Evolutionary conservation across 1,140 invertebrate species (phyloP).

Genomic region (Odontomachus brunneus): DNA sequence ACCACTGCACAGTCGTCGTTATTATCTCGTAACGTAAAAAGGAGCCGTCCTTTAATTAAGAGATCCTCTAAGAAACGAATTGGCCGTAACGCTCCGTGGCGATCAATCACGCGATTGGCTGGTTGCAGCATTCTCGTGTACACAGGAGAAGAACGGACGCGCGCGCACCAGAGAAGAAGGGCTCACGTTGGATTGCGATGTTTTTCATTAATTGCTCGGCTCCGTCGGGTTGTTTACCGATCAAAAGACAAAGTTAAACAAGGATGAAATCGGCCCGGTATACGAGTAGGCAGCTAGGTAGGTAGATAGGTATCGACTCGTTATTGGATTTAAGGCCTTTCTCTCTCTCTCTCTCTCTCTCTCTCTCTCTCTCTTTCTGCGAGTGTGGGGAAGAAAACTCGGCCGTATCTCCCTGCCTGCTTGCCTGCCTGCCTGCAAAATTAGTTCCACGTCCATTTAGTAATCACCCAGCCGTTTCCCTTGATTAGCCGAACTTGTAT

Average conservation of each 20-base stretch:
- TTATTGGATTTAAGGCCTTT: slow-evolving; percentile 60
- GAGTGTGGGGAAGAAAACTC: not conserved
- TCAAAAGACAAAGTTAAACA: slow-evolving; percentile 73
- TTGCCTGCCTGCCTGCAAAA: slow-evolving; percentile 55
- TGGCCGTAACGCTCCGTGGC: slow-evolving; percentile 17
- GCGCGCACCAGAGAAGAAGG: not conserved
- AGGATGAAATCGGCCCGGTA: slow-evolving; percentile 30
- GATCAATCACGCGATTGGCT: slow-evolving; percentile 66
- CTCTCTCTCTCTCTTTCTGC: too few relatives aligned
- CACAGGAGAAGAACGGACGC: not conserved
- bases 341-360: too few relatives aligned
- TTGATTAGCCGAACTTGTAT: slow-evolving; percentile 70
- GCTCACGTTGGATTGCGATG: slow-evolving; percentile 51
- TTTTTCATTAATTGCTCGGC: slow-evolving; percentile 73
- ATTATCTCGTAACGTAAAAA: slow-evolving; percentile 45
- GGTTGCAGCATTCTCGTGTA: slow-evolving; percentile 8
- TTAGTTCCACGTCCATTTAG: slow-evolving; percentile 72
- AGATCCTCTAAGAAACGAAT: slow-evolving; percentile 50
- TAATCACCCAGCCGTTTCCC: slow-evolving; percentile 71
- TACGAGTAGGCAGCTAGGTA: not conserved
- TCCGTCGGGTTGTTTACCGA: slow-evolving; percentile 62
- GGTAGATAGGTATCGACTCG: slow-evolving; percentile 69
- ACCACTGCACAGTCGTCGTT: slow-evolving; percentile 31
- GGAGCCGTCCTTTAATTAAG: slow-evolving; percentile 62
- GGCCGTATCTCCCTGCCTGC: slow-evolving; percentile 13